Evolutionary conservation across 1,140 invertebrate species (phyloP).

Genomic region (Magallana ariakensis): DNA sequence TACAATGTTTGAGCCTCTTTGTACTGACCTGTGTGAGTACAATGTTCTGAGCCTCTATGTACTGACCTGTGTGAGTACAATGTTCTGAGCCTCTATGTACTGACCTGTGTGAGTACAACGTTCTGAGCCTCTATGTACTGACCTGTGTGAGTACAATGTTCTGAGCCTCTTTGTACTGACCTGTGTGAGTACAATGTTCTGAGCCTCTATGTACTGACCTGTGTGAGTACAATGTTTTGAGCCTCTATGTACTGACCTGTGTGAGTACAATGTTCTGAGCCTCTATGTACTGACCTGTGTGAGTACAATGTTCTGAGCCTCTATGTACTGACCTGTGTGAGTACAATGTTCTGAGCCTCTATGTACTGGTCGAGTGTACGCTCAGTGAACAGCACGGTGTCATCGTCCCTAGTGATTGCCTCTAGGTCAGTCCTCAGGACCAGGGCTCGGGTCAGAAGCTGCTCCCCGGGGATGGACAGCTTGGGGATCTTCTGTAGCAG

Average conservation of each 20-base stretch:
- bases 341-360: slow-evolving; percentile 71
- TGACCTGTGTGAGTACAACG: not conserved
- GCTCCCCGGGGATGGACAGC: slow-evolving; percentile 68
- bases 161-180: not conserved
- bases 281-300: not conserved
- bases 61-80: slow-evolving; percentile 54
- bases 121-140: not conserved
- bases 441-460: slow-evolving; percentile 65
- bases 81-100: not conserved
- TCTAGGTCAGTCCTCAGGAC: slow-evolving; percentile 73
- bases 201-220: no score
- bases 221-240: no score
- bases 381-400: slow-evolving; percentile 64
- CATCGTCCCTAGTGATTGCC: slow-evolving; percentile 62
- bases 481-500: slow-evolving; percentile 62
- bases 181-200: no score
- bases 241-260: no score
- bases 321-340: slow-evolving; percentile 69
- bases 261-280: not conserved
- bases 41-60: slow-evolving; percentile 72
- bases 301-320: not conserved
- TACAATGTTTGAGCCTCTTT: slow-evolving; percentile 46
- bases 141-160: not conserved
- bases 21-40: slow-evolving; percentile 58
- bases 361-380: slow-evolving; percentile 70